Conservation (phyloP, 1,140 invertebrate species). For the Leptestheria dahalacensis region DNA sequence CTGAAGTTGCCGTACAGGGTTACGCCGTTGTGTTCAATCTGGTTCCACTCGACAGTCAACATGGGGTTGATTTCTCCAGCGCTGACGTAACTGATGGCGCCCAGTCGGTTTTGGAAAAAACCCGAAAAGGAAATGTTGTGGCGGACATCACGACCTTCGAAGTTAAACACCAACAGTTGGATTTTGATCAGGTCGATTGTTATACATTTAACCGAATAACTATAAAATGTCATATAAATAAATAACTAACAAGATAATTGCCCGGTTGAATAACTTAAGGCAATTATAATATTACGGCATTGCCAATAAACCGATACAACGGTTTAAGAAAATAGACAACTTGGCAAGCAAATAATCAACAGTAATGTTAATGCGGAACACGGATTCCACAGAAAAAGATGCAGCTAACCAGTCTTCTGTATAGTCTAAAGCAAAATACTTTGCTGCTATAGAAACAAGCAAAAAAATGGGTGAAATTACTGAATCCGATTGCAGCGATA, state of each 20-base stretch:
- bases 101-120: slow-evolving; percentile 68
- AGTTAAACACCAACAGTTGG: slow-evolving; percentile 13
- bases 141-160: slow-evolving; percentile 70
- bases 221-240: no score
- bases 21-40: slow-evolving; percentile 73
- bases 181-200: no score
- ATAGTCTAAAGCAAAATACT: slow-evolving; percentile 14
- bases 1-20: slow-evolving; percentile 90
- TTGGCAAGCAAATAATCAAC: no score
- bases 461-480: slow-evolving; percentile 37
- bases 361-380: background rate
- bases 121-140: slow-evolving; percentile 80
- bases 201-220: no score
- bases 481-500: slow-evolving; percentile 72
- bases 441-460: background rate
- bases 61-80: slow-evolving; percentile 92
- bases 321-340: no score
- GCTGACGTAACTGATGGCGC: slow-evolving; percentile 71
- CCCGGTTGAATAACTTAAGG: no score
- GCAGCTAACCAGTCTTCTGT: no score
- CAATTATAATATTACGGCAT: no score
- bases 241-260: no score
- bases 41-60: slow-evolving; percentile 73
- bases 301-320: no score
- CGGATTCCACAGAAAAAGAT: background rate